Conservation (phyloP, 1,140 invertebrate species). For the Temnothorax longispinosus region DNA sequence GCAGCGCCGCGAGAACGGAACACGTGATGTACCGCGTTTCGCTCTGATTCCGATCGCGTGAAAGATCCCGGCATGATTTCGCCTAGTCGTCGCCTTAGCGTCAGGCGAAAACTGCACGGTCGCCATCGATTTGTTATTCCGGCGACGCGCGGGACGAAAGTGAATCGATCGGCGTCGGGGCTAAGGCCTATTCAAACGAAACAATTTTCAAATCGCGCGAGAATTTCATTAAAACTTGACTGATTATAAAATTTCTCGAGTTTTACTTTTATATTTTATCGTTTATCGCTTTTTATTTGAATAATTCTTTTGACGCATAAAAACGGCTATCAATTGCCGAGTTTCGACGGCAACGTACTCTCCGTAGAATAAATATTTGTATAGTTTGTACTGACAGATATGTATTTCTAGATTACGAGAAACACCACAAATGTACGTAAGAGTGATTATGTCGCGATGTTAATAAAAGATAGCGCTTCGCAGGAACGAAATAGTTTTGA, state of each 20-base stretch:
- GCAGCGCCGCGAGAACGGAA: neutral
- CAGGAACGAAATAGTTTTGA: neutral
- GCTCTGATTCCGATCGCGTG: constrained; percentile 66
- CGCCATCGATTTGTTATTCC: constrained; percentile 61
- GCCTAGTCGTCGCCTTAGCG: constrained; percentile 16
- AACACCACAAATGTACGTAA: neutral
- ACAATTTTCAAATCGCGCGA: constrained; percentile 4
- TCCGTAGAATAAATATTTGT: neutral
- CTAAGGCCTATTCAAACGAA: constrained; percentile 1
- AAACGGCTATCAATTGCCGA: neutral
- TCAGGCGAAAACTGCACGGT: constrained; percentile 43
- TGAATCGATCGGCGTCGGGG: constrained; percentile 54
- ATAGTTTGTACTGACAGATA: neutral
- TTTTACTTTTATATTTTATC: neutral
- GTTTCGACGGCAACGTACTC: neutral
- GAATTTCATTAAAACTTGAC: neutral
- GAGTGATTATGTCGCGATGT: neutral
- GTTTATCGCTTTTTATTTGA: neutral
- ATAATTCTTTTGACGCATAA: neutral
- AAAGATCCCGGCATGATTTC: constrained; percentile 60
- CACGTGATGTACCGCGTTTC: constrained; percentile 57
- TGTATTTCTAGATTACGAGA: neutral
- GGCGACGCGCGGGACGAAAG: constrained; percentile 64
- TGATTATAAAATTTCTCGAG: neutral
- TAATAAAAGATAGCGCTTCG: neutral